These are phyloP conservation scores for Propithecus coquereli DNA, from an alignment of 2,113 vertebrate species.

Conservation along the genomic window DNA sequence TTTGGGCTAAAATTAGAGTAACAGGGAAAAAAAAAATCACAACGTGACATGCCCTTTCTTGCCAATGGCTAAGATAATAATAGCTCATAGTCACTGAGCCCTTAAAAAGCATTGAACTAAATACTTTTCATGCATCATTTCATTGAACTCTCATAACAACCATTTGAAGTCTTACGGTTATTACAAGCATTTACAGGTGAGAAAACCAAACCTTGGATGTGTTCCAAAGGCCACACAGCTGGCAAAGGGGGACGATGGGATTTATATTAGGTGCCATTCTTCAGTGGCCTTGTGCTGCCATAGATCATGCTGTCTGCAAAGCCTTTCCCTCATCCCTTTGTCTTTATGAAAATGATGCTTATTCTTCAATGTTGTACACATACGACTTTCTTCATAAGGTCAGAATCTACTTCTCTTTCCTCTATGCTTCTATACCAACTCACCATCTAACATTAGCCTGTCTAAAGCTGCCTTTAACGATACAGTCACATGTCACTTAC, in stretches of 20 bases:
- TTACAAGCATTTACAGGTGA: slow-evolving; percentile 26
- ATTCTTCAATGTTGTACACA: not conserved
- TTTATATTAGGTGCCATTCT: not conserved
- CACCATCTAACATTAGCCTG: not conserved
- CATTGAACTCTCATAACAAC: slow-evolving; percentile 12
- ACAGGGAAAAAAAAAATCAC: not conserved
- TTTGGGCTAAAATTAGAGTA: slow-evolving; percentile 35
- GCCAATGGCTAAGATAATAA: slow-evolving; percentile 17
- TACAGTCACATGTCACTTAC: not conserved
- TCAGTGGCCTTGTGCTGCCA: not conserved
- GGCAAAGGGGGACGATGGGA: not conserved
- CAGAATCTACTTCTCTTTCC: not conserved
- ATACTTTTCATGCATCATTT: slow-evolving; percentile 3
- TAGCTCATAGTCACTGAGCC: slow-evolving; percentile 1
- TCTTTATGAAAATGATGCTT: not conserved
- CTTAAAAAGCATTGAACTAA: slow-evolving; percentile 35
- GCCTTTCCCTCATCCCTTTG: not conserved
- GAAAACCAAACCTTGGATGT: not conserved
- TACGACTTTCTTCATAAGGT: not conserved
- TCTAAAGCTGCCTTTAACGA: not conserved
- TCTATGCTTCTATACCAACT: not conserved
- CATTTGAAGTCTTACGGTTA: slow-evolving; percentile 15
- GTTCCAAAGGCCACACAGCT: not conserved
- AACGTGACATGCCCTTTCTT: slow-evolving; percentile 29
- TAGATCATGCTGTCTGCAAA: not conserved